Percentiles rank a stretch among this genome's conserved stretches.
Conservation (phyloP, 2,888 invertebrate species). For the Torymus auratus region DNA sequence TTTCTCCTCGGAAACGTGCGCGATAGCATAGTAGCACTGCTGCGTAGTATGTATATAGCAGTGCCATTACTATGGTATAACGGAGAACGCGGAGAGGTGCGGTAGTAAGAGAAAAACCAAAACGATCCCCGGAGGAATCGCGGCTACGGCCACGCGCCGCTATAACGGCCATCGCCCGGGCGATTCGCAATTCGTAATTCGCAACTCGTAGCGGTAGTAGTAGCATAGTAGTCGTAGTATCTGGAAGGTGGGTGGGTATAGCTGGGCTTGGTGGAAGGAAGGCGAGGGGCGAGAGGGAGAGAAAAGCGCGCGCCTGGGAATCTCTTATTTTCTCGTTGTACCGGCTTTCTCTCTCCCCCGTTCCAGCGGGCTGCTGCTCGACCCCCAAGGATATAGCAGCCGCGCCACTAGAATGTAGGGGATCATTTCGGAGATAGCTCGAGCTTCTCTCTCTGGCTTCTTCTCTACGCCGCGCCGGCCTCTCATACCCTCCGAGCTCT, state of each 20-base stretch:
- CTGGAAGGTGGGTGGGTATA: too few relatives aligned
- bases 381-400: constrained; percentile 66
- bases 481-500: constrained; percentile 48
- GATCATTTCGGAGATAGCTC: constrained; percentile 77
- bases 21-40: too few relatives aligned
- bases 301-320: constrained; percentile 62
- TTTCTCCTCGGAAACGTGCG: too few relatives aligned
- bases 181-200: constrained; percentile 67
- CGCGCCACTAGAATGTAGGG: constrained; percentile 73
- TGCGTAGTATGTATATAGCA: too few relatives aligned
- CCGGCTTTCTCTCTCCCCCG: constrained; percentile 22
- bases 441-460: constrained; percentile 66
- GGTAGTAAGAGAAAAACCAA: not conserved
- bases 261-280: too few relatives aligned
- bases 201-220: constrained; percentile 63
- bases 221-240: too few relatives aligned
- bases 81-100: too few relatives aligned
- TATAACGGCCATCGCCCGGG: not conserved
- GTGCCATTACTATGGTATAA: too few relatives aligned
- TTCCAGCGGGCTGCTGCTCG: constrained; percentile 55
- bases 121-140: constrained; percentile 19
- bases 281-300: constrained; percentile 4
- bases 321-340: constrained; percentile 72
- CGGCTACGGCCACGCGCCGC: not conserved
- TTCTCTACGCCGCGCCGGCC: constrained; percentile 19